Evolutionary conservation across 2,113 vertebrate genomes (phyloP).

Genomic region (Misgurnus mizolepis): DNA sequence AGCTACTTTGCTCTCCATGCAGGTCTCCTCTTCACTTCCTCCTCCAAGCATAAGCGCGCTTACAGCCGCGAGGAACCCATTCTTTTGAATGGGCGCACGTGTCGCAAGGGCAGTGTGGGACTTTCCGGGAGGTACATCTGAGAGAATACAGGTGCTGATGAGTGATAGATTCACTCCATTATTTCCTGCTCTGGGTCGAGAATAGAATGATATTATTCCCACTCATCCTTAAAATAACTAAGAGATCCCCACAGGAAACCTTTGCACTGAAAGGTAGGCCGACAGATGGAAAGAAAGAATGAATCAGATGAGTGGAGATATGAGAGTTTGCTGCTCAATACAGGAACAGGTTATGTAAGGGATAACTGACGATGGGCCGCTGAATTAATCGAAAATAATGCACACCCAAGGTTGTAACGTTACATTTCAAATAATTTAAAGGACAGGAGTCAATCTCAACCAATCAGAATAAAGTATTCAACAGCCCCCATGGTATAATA

Average conservation of each 20-base stretch:
- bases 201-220: slow-evolving; percentile 11
- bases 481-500: too few relatives aligned
- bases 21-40: slow-evolving; percentile 10
- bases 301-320: neutral
- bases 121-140: slow-evolving; percentile 8
- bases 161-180: slow-evolving; percentile 36
- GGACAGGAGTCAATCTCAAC: too few relatives aligned
- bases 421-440: too few relatives aligned
- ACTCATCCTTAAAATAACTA: slow-evolving; percentile 32
- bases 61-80: slow-evolving; percentile 17
- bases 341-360: too few relatives aligned
- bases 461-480: too few relatives aligned
- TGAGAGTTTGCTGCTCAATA: too few relatives aligned
- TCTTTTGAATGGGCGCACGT: slow-evolving; percentile 31
- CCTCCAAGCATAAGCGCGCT: slow-evolving; percentile 11
- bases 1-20: neutral
- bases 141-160: slow-evolving; percentile 19
- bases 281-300: neutral
- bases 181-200: slow-evolving; percentile 25
- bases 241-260: neutral
- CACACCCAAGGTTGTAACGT: too few relatives aligned
- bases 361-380: too few relatives aligned
- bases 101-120: neutral
- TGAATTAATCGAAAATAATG: too few relatives aligned
- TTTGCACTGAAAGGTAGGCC: neutral